Evolutionary conservation across 2,888 invertebrate genomes (phyloP), one percentile per base, ranked within the genome.

Genomic region (Lasioglossum zephyrum): DNA sequence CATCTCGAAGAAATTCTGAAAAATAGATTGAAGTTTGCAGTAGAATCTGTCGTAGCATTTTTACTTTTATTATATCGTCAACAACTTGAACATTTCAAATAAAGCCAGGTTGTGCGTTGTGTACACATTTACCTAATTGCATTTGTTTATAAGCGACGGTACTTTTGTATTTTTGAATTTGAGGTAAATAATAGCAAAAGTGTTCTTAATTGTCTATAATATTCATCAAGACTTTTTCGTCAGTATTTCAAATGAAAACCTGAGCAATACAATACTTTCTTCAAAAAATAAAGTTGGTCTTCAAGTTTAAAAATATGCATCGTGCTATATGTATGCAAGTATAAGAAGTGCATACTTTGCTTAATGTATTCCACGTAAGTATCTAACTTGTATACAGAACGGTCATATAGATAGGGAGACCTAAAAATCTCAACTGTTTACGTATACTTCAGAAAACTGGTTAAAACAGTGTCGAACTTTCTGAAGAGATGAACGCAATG

Each of bases 391-490:
- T 57, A 1, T 11, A n/a, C n/a, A n/a, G 57, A 57, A 57, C n/a
- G 57, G 3, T 57, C n/a, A n/a, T 9, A 57, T 57, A 9, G 9
- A 57, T n/a, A 57, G 57, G n/a, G 22, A n/a, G 53, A 57, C 9
- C 9, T 57, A 57, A 57, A 57, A 57, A n/a, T 57, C 6, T n/a
- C 57, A 1, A 9, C 57, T 57, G 22, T 57, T 57, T 57, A n/a
- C 57, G 57, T 57, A 57, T n/a, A 57, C 57, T 57, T 57, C 57
- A 57, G 57, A 57, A 57, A 57, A 57, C 57, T 57, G 57, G n/a
- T 57, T 57, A 57, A 57, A 57, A 57, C n/a, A n/a, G 9, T 57
- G 57, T 57, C 22, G 4, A 57, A 57, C 57, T 57, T 57, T 0
- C 9, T 1, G 57, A 57, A 57, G 57, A 57, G 57, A 57, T 9